A percentile compares a stretch with the other conserved stretches of the same genome.
Evolutionary conservation across 53 echinoderm and acorn worm species (phyloP).

Genomic region (Paelopatides confundens): DNA sequence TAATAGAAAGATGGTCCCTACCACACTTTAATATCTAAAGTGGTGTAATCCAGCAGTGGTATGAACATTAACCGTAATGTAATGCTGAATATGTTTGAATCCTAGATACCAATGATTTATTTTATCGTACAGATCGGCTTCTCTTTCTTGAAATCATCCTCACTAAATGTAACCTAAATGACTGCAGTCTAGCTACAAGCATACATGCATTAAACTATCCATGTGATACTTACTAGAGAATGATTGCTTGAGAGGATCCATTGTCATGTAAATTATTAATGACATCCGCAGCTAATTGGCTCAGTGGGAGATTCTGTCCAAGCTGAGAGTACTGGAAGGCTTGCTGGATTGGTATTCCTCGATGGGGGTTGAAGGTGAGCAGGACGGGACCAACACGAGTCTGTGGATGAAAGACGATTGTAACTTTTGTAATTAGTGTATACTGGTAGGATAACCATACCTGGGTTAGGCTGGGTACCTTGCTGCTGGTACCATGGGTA

Average conservation of each 20-base stretch:
- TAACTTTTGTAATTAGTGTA: neutral
- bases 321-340: constrained; percentile 79
- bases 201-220: neutral
- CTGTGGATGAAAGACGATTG: constrained; percentile 43
- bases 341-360: constrained; percentile 83
- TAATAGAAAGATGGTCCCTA: no score
- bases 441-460: neutral
- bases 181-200: no score
- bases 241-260: constrained; percentile 78
- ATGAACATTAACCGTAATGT: no score
- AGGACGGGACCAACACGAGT: constrained; percentile 88
- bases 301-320: constrained; percentile 71
- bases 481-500: no score
- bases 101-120: no score
- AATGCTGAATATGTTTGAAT: no score
- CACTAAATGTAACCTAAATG: no score
- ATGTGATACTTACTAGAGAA: constrained; percentile 77
- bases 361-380: constrained; percentile 83
- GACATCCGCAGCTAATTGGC: constrained; percentile 73
- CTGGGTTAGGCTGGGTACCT: no score
- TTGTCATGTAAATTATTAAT: constrained; percentile 82
- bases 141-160: no score
- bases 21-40: no score
- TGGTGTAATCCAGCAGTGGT: no score
- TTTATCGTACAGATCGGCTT: no score